A percentile compares a stretch with the other conserved stretches of the same genome.
Conservation (phyloP, 23 tunicate genomes). For the Pegea sp. region DNA sequence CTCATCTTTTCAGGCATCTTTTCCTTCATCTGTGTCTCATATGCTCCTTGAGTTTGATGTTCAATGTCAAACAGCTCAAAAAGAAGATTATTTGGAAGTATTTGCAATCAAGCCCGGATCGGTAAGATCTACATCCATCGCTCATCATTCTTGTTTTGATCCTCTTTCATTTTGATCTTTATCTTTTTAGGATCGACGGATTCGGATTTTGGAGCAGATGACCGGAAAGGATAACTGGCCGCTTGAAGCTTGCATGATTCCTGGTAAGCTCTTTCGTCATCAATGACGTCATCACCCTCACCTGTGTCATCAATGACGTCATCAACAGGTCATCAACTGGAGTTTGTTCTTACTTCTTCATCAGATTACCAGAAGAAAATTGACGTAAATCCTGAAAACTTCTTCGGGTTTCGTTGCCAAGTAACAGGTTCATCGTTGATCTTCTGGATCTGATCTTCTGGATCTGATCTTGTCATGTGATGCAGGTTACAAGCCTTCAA, state of each 20-base stretch:
- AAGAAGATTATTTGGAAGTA: constrained; percentile 33
- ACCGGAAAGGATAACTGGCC: constrained; percentile 54
- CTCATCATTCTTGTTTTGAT: neutral
- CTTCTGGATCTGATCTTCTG: too few species aligned
- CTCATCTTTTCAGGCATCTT: constrained; percentile 52
- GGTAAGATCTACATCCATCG: neutral
- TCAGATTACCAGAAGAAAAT: constrained; percentile 43
- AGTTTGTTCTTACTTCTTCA: constrained; percentile 26
- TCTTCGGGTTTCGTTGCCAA: constrained; percentile 41
- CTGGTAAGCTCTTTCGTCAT: constrained; percentile 11
- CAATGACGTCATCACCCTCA: constrained; percentile 1
- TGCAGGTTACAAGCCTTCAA: too few species aligned
- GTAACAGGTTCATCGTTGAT: constrained; percentile 19
- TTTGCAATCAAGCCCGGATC: constrained; percentile 3
- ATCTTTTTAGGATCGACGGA: neutral
- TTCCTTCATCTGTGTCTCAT: constrained; percentile 33
- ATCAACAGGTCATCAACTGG: constrained; percentile 29
- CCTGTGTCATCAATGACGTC: neutral
- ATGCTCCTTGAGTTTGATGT: constrained; percentile 30
- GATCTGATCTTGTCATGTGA: too few species aligned
- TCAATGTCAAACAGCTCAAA: constrained; percentile 42
- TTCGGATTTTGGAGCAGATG: constrained; percentile 37
- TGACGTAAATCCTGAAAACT: constrained; percentile 28
- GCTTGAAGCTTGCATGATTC: constrained; percentile 18
- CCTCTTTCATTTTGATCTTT: neutral